Conservation (phyloP, 2,888 invertebrate species). For the Chalcosyrphus nemorum region DNA sequence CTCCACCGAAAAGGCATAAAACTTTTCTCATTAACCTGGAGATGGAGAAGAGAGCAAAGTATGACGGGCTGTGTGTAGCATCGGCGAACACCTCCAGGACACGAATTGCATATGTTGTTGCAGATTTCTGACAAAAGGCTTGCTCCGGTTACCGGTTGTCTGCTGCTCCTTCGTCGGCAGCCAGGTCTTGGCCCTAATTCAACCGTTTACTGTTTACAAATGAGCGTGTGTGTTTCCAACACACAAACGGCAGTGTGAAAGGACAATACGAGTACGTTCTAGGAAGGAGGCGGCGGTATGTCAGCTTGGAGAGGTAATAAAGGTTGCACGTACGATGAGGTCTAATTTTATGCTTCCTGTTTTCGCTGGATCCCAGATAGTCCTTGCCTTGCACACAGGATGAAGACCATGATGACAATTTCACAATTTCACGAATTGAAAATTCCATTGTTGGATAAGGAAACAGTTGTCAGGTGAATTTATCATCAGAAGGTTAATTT, state of each 20-base stretch:
- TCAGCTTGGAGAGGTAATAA: conserved; percentile 32
- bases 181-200: conserved; percentile 40
- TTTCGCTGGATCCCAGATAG: conserved; percentile 9
- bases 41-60: conserved; percentile 37
- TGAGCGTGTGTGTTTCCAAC: conserved; percentile 46
- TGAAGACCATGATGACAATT: conserved; percentile 26
- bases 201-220: conserved; percentile 68
- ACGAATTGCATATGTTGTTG: conserved; percentile 69
- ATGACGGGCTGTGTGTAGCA: conserved; percentile 27
- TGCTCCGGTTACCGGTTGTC: conserved; percentile 35
- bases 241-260: conserved; percentile 32
- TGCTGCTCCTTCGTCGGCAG: conserved; percentile 11
- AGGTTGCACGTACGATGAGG: conserved; percentile 52
- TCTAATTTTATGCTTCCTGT: conserved; percentile 67
- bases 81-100: conserved; percentile 63
- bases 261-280: conserved; percentile 16
- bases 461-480: neutral
- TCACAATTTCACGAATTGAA: conserved; percentile 40
- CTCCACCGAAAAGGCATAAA: conserved; percentile 77
- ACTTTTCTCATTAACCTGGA: conserved; percentile 81
- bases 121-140: conserved; percentile 65
- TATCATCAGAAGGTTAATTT: conserved; percentile 23
- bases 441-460: conserved; percentile 38
- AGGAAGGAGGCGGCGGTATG: no score
- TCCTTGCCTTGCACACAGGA: neutral